These are phyloP conservation scores for Enhydra lutris DNA, from an alignment of 2,113 vertebrate genomes.

Conservation along the genomic window DNA sequence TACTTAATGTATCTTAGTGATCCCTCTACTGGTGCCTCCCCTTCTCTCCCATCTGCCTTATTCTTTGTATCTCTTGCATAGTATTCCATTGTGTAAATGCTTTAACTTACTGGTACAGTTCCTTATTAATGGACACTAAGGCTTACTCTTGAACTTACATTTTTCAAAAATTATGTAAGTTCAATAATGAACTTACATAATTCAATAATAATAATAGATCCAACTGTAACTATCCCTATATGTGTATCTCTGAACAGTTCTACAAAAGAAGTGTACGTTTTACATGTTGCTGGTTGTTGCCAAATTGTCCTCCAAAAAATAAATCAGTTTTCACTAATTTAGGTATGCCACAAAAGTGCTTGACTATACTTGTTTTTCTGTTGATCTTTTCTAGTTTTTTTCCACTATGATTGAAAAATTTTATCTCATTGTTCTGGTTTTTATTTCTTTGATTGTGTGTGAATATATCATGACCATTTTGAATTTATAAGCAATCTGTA, in stretches of 20 bases:
- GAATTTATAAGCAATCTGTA: not conserved
- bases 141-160: not conserved
- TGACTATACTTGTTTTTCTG: not conserved
- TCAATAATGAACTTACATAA: no score
- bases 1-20: not conserved
- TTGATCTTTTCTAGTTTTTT: not conserved
- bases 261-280: not conserved
- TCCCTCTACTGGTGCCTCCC: not conserved
- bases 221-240: not conserved
- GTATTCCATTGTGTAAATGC: not conserved
- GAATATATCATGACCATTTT: not conserved
- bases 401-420: not conserved
- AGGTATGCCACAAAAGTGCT: not conserved
- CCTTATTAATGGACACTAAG: not conserved
- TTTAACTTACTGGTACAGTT: not conserved
- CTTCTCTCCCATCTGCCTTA: not conserved
- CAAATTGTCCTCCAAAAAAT: not conserved
- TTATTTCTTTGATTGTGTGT: not conserved
- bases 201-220: no score
- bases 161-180: not conserved
- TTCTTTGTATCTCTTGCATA: not conserved
- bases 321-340: slow-evolving; percentile 1
- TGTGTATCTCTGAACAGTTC: not conserved
- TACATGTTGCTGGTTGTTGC: not conserved
- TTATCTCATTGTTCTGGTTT: not conserved